Base-by-base conservation (phyloP, 2,113 vertebrate genomes). In the Alectura lathami region DNA sequence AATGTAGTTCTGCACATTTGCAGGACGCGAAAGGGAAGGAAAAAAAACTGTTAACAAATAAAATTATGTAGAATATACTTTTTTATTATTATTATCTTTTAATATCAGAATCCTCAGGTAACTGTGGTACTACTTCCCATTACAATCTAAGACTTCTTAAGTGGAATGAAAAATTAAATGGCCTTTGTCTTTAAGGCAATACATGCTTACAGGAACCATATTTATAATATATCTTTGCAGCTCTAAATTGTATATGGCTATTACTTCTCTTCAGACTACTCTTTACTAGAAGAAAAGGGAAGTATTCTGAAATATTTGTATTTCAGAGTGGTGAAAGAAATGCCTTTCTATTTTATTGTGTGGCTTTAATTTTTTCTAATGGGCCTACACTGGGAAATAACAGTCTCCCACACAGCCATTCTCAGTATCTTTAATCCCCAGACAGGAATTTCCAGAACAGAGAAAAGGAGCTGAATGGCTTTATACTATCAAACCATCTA, bases 321-420 rank as follows among this genome's bases (percentile, higher is more conserved):
- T 73, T 45, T 74, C 36, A 66, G 17, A 3, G 1, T 2, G 66
- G 18, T 8, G 5, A 76, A 85, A 60, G 38, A 68, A 11, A 5
- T 86, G 3, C 0, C 2, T 51, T 72, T 10, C 2, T 84, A 8
- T 16, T 78, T 50, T 68, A 21, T n/a, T 60, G 4, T 51, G 22
- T 60, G 20, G 8, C 17, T 84, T 89, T 75, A 68, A 50, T 51
- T 78, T 78, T 56, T 38, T 8, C 13, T 64, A 13, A 43, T 38
- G 17, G 5, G 2, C 63, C 22, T 50, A 21, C 3, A 62, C 16
- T 38, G 8, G 12, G 8, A 84, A 85, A 68, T 8, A 77, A 2
- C 7, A 50, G 34, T 30, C 22, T 70, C 14, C 11, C 20, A 27
- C 1, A 1, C 4, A 64, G 23, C 8, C 1, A 0, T 78, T 86